A percentile compares a stretch with the other conserved stretches of the same genome.
Evolutionary conservation across 2,888 invertebrate genomes (phyloP).

Genomic region (Oscheius sp.): DNA sequence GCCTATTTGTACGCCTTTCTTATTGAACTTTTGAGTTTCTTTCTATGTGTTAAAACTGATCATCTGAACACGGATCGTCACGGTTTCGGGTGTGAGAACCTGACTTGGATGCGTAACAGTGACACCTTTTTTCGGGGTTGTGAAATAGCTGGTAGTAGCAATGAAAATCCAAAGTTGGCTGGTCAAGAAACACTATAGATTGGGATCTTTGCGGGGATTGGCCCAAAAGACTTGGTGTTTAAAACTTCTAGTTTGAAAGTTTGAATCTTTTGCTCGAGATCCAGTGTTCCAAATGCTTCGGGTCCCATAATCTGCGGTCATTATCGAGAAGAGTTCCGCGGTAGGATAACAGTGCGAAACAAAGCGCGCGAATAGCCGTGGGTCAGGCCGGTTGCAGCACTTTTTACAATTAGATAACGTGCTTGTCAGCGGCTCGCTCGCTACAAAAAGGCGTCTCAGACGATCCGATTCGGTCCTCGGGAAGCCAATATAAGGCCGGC

Average conservation of each 20-base stretch:
- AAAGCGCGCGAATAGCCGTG: slow-evolving; percentile 25
- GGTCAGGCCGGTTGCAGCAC: slow-evolving; percentile 26
- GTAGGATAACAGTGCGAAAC: slow-evolving; percentile 3
- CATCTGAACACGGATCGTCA: too few species aligned
- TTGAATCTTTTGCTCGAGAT: not conserved
- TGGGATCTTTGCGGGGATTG: not conserved
- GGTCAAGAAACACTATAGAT: not conserved
- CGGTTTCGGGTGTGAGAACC: too few species aligned
- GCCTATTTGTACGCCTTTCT: too few species aligned
- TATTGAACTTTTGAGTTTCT: too few species aligned
- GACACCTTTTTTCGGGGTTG: slow-evolving; percentile 1
- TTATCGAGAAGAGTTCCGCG: slow-evolving; percentile 10
- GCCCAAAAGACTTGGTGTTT: too few species aligned
- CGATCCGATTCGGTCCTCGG: slow-evolving; percentile 34
- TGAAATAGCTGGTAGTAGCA: not conserved
- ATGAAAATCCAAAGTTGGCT: not conserved
- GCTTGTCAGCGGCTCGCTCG: slow-evolving; percentile 35
- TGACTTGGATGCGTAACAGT: not conserved
- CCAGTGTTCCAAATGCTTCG: not conserved
- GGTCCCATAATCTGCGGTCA: not conserved
- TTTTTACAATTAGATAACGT: slow-evolving; percentile 34
- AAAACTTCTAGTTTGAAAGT: not conserved
- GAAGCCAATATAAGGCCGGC: slow-evolving; percentile 17
- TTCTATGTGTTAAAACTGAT: too few species aligned
- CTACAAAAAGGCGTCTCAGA: slow-evolving; percentile 29